Evolutionary conservation across 2,888 invertebrate genomes (phyloP).

Genomic region (Aleiodes alternator): DNA sequence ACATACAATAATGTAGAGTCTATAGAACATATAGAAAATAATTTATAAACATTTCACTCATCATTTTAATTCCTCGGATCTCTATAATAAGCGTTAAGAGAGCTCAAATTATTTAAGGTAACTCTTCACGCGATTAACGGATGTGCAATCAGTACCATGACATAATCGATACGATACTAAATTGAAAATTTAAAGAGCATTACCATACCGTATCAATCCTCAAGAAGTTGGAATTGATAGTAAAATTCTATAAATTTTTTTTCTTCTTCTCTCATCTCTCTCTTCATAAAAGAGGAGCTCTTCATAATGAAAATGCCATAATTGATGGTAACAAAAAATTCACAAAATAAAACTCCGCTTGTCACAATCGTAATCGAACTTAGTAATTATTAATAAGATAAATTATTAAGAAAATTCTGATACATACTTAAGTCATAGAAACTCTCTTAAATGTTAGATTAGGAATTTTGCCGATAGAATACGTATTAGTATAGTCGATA

Average conservation of each 20-base stretch:
- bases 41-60: too few relatives aligned
- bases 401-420: background rate
- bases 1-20: too few relatives aligned
- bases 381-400: background rate
- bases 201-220: slow-evolving; percentile 1
- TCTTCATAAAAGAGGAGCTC: too few relatives aligned
- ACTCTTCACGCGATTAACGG: slow-evolving; percentile 11
- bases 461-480: too few relatives aligned
- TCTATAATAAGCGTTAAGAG: background rate
- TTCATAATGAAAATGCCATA: slow-evolving; percentile 34
- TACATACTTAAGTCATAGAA: background rate
- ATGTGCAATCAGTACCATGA: slow-evolving; percentile 8
- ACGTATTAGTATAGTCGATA: too few relatives aligned
- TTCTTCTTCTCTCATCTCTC: too few relatives aligned
- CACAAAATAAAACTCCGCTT: background rate
- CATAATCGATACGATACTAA: slow-evolving; percentile 31
- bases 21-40: too few relatives aligned
- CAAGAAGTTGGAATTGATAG: slow-evolving; percentile 10
- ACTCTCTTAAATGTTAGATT: too few relatives aligned
- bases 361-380: background rate
- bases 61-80: too few relatives aligned
- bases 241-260: too few relatives aligned
- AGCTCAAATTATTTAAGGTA: slow-evolving; percentile 36
- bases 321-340: slow-evolving; percentile 32
- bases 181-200: slow-evolving; percentile 32